phyloP scores from a whole-genome alignment of 2,888 invertebrate genomes.

The Suillia variegata region DNA sequence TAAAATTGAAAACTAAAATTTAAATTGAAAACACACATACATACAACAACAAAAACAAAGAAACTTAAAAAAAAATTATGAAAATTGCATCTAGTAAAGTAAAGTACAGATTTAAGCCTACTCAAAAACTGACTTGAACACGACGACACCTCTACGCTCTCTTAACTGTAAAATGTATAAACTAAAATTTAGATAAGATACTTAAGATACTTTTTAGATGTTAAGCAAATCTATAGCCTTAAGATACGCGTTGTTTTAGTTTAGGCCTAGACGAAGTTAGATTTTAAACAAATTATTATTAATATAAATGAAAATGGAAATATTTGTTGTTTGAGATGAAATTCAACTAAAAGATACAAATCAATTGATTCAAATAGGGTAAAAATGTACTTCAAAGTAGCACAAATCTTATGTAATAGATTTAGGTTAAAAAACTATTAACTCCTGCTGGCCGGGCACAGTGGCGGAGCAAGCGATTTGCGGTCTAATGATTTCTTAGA shows the following conservation, averaged over 20 bases:
- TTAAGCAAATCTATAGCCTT: too few species aligned
- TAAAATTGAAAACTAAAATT: slow-evolving; percentile 36
- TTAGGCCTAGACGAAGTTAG: not conserved
- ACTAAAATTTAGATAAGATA: too few species aligned
- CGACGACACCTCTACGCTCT: slow-evolving; percentile 1
- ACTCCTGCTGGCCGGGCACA: too few species aligned
- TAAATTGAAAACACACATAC: slow-evolving; percentile 31
- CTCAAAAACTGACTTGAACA: not conserved
- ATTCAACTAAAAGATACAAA: not conserved
- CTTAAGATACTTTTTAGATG: too few species aligned
- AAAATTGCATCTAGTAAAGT: not conserved
- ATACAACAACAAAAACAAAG: not conserved
- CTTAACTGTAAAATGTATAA: too few species aligned
- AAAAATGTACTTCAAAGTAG: not conserved
- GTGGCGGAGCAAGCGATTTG: too few species aligned
- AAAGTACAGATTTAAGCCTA: not conserved
- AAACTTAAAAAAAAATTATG: not conserved
- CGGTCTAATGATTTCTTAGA: too few species aligned
- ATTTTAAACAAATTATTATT: too few species aligned
- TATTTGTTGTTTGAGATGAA: not conserved
- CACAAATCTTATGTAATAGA: not conserved
- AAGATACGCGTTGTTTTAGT: not conserved
- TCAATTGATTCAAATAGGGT: too few species aligned
- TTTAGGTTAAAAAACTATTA: too few species aligned
- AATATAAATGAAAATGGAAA: not conserved